Conservation (phyloP, 2,888 invertebrate species). For the Abscondita cerata region DNA sequence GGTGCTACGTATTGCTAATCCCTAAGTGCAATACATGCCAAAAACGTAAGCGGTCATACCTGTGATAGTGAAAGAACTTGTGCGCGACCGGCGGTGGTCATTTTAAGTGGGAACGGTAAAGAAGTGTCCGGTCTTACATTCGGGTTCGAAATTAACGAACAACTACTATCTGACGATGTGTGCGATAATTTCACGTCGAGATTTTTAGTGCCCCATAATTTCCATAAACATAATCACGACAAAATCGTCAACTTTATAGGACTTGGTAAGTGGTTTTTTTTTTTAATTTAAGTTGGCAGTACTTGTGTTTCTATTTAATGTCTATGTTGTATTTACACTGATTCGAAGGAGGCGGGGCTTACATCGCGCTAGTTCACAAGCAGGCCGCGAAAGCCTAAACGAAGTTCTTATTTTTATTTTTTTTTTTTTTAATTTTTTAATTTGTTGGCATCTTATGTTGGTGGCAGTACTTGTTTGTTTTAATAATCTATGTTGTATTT, state of each 20-base stretch:
- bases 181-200: constrained; percentile 60
- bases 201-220: constrained; percentile 57
- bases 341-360: no score
- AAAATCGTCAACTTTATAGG: constrained; percentile 70
- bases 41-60: not conserved
- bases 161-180: constrained; percentile 64
- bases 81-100: constrained; percentile 74
- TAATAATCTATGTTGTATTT: no score
- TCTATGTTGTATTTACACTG: no score
- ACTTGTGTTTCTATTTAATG: not conserved
- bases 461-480: no score
- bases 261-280: constrained; percentile 62
- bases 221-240: constrained; percentile 60
- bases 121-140: constrained; percentile 78
- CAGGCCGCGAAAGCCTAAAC: no score
- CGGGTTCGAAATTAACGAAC: constrained; percentile 80
- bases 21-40: constrained; percentile 7
- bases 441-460: no score
- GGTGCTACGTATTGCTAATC: constrained; percentile 2
- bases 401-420: no score
- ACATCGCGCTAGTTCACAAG: no score
- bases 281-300: not conserved
- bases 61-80: constrained; percentile 35
- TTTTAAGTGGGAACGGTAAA: constrained; percentile 69
- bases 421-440: no score